These are phyloP conservation scores for Hylomyscus alleni DNA, from an alignment of 2,797 vertebrate genomes.

Conservation along the genomic window DNA sequence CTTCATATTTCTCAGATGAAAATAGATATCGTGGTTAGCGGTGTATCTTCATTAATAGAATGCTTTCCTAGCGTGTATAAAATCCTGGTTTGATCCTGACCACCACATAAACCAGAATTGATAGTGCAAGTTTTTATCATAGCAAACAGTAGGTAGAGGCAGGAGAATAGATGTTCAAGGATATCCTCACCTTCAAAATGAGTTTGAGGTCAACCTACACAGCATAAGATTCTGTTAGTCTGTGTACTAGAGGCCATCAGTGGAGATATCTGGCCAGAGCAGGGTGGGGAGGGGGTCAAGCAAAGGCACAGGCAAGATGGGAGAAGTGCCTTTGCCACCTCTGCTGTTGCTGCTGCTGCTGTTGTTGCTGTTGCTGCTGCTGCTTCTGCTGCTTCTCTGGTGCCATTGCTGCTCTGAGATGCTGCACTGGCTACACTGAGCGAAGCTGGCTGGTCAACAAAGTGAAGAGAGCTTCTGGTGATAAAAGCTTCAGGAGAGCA, in stretches of 20 bases:
- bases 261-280: too few relatives aligned
- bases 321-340: not conserved
- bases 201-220: too few relatives aligned
- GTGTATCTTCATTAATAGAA: not conserved
- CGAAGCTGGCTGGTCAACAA: not conserved
- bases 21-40: not conserved
- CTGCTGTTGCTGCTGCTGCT: too few relatives aligned
- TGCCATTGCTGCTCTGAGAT: not conserved
- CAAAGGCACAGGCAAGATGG: not conserved
- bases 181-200: not conserved
- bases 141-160: not conserved
- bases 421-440: not conserved
- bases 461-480: not conserved
- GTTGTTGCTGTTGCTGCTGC: too few relatives aligned
- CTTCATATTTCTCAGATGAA: not conserved
- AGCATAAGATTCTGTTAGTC: not conserved
- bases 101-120: not conserved
- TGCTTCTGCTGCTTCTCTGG: too few relatives aligned
- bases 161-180: not conserved
- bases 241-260: too few relatives aligned
- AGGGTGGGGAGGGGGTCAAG: too few relatives aligned
- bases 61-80: not conserved
- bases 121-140: not conserved
- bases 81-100: not conserved
- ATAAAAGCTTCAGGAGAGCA: not conserved